A percentile compares a stretch with the other conserved stretches of the same genome.
Conservation (phyloP, 2,888 invertebrate species). For the Parasteatoda lunata region DNA sequence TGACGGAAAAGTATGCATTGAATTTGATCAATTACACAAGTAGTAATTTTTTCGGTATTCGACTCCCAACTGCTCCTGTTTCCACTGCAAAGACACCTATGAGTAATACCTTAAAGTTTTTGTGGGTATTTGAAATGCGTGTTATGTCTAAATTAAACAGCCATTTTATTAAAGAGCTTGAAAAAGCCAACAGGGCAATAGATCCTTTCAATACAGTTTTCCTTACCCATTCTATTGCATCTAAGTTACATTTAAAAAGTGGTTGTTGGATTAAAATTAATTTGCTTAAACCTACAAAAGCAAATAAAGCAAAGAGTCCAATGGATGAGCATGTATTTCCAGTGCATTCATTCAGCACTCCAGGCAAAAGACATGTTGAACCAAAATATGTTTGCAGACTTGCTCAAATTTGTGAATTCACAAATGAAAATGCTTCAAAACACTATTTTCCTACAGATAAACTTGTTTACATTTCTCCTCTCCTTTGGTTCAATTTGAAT, state of each 20-base stretch:
- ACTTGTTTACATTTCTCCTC: conserved; percentile 68
- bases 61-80: conserved; percentile 12
- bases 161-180: conserved; percentile 43
- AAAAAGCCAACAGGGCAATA: conserved; percentile 18
- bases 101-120: conserved; percentile 35
- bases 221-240: conserved; percentile 16
- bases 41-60: conserved; percentile 40
- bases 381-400: conserved; percentile 6
- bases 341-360: not conserved
- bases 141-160: conserved; percentile 30
- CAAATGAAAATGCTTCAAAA: conserved; percentile 26
- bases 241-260: conserved; percentile 40
- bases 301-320: conserved; percentile 7
- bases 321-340: not conserved
- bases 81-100: conserved; percentile 22
- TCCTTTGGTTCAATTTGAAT: conserved; percentile 71
- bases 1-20: conserved; percentile 26
- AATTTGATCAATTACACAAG: conserved; percentile 50
- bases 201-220: conserved; percentile 65
- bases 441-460: conserved; percentile 53
- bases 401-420: conserved; percentile 44
- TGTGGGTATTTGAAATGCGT: conserved; percentile 29
- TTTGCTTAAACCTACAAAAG: conserved; percentile 27
- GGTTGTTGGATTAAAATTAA: conserved; percentile 62
- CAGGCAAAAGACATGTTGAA: not conserved